These are phyloP conservation scores for Terrapene triunguis DNA, from an alignment of 2,113 vertebrate species.

Conservation along the genomic window DNA sequence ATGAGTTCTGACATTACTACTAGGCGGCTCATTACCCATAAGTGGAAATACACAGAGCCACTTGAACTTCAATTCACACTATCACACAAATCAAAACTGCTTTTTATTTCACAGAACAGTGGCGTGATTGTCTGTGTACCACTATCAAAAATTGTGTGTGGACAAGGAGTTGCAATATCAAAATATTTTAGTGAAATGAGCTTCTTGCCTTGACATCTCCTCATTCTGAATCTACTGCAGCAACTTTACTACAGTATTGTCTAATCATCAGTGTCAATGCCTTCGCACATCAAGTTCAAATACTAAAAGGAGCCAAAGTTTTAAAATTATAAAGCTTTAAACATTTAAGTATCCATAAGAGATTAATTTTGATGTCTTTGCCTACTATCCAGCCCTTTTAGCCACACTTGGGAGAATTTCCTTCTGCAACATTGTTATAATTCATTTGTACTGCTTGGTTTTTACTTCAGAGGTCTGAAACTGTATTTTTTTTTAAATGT, in stretches of 20 bases:
- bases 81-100: too few relatives aligned
- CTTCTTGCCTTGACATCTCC: not conserved
- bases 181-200: not conserved
- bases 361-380: not conserved
- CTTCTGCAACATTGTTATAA: not conserved
- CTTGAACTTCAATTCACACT: too few relatives aligned
- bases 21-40: too few relatives aligned
- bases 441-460: not conserved
- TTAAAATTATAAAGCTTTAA: not conserved
- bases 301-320: too few relatives aligned
- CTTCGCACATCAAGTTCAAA: too few relatives aligned
- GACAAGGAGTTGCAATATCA: not conserved
- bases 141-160: not conserved
- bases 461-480: not conserved
- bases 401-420: not conserved
- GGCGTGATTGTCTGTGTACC: not conserved
- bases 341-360: not conserved
- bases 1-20: too few relatives aligned
- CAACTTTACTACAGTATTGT: too few relatives aligned
- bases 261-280: too few relatives aligned
- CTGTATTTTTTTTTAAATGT: not conserved
- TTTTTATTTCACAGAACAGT: too few relatives aligned
- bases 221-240: not conserved
- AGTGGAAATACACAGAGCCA: too few relatives aligned
- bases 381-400: not conserved